These are phyloP conservation scores for Heliconius ismenius DNA, from an alignment of 2,888 invertebrate species.

Conservation along the genomic window DNA sequence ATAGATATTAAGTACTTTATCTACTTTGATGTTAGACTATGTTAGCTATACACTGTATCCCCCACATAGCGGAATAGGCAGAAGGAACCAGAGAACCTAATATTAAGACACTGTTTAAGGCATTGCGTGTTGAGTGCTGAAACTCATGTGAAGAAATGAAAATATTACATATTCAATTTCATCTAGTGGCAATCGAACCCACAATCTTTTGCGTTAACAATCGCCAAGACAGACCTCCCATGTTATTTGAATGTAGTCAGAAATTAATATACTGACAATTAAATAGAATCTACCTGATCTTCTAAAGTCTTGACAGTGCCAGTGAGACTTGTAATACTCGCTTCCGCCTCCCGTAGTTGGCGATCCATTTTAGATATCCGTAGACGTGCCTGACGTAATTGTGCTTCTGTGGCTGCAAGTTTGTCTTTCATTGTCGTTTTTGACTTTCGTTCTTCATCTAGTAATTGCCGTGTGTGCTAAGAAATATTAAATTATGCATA, in stretches of 20 bases:
- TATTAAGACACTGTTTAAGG: no score
- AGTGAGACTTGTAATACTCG: slow-evolving; percentile 70
- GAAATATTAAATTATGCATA: neutral
- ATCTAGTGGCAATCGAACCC: no score
- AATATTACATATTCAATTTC: no score
- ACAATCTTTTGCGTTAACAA: no score
- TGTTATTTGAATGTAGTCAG: neutral
- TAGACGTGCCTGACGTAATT: slow-evolving; percentile 63
- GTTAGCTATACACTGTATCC: no score
- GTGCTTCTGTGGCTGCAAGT: slow-evolving; percentile 61
- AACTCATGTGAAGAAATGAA: no score
- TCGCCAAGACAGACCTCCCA: no score
- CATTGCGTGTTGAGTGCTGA: no score
- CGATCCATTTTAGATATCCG: slow-evolving; percentile 73
- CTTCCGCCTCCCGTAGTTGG: slow-evolving; percentile 72
- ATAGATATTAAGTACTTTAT: neutral
- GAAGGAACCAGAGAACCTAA: no score
- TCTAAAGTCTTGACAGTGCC: slow-evolving; percentile 71
- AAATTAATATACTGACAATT: neutral
- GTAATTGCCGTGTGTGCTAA: slow-evolving; percentile 60
- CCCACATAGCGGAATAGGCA: no score
- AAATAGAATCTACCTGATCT: slow-evolving; percentile 64
- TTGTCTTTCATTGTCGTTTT: slow-evolving; percentile 62
- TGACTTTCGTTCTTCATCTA: slow-evolving; percentile 66
- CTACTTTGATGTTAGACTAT: neutral